Evolutionary conservation across 2,797 vertebrate genomes (phyloP), one percentile per base, ranked within the genome.

Genomic region (Alauda arvensis): DNA sequence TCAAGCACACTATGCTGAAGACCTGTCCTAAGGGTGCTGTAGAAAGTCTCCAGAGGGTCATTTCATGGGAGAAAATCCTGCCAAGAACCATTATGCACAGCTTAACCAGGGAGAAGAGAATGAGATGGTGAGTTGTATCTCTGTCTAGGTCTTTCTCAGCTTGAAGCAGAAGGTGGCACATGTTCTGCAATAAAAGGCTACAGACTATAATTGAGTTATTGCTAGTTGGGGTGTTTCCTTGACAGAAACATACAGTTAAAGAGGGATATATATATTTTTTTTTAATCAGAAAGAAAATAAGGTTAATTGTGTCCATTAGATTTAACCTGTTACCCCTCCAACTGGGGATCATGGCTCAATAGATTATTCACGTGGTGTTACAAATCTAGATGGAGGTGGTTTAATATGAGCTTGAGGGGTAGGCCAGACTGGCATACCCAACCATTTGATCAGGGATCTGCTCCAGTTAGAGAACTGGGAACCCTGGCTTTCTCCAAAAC

Each of bases 71-170:
- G 71, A 91, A 29, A 61, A 85, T 57, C 37, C 81, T 92, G 29
- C 46, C 49, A 87, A 94, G 81, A 92, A 56, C 62, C 96, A 97
- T 62, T 95, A 92, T 39, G 96, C 95, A 66, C 83, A 96, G 66
- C 97, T 98, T 94, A 97, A 97, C 83, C 90, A 96, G 91, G 97
- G 97, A 88, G 95, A 97, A 65, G 97, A 98, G 75, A 96, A 97
- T 74, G 97, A 98, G 86, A 97, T 97, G 97, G 97, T 97, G 95
- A 97, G 97, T 82, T 17, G 21, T 77, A 33, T 63, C 62, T 78
- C 53, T 88, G 40, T 71, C 57, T 67, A 57, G 62, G n/a, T 52
- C 34, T 87, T 86, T 84, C 55, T 87, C 31, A 68, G 16, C 53
- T n/a, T 66, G 61, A 77, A 89, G 51, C 84, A 88, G 83, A 68